A percentile compares a stretch with the other conserved stretches of the same genome.
Conservation (phyloP, 2,113 vertebrate genomes). For the Caretta caretta region DNA sequence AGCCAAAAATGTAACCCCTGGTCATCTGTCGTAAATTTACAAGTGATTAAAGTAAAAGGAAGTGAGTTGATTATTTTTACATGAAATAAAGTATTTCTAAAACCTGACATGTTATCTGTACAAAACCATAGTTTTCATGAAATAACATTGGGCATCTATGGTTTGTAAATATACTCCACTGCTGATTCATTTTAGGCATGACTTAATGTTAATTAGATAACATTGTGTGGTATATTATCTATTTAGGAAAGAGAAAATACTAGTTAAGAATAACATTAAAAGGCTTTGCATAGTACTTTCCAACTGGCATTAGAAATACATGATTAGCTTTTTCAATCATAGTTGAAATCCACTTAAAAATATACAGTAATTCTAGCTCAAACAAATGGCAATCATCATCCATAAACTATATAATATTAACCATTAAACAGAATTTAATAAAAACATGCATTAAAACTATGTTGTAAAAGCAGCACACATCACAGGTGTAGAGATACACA, state of each 20-base stretch:
- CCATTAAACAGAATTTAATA: background rate
- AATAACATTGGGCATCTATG: background rate
- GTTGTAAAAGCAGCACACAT: background rate
- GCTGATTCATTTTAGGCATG: background rate
- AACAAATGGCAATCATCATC: background rate
- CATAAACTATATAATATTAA: accelerated
- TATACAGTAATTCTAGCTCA: background rate
- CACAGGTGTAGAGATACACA: background rate
- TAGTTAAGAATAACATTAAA: background rate
- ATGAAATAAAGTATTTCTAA: background rate
- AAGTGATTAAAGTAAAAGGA: too few species aligned
- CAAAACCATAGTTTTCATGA: background rate
- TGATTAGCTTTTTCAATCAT: background rate
- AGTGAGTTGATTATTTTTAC: too few species aligned
- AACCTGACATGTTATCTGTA: background rate
- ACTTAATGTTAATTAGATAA: background rate
- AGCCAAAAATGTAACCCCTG: too few species aligned
- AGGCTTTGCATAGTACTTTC: background rate
- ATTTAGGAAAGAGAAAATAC: background rate
- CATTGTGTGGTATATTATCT: background rate
- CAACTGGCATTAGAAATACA: slow-evolving; percentile 9
- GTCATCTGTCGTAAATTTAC: too few species aligned
- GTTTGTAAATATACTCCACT: background rate
- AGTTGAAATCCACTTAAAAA: background rate
- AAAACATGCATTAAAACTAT: background rate